Conservation (phyloP, 2,797 vertebrate genomes). For the Leptodactylus fallax region DNA sequence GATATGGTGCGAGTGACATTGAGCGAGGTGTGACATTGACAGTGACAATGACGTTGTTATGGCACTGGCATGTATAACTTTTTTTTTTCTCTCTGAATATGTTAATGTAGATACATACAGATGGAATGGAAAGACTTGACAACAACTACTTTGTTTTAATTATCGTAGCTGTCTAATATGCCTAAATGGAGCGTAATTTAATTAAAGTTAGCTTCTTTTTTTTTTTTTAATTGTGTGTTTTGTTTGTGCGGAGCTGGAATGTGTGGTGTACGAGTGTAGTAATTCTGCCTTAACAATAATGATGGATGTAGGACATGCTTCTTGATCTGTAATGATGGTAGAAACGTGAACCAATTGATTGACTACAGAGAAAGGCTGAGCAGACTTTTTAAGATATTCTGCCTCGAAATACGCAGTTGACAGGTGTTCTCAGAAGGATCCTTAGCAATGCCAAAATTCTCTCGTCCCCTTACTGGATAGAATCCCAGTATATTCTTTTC, state of each 20-base stretch:
- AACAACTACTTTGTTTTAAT: slow-evolving; percentile 1
- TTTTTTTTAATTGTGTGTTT: background rate
- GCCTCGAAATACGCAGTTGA: background rate
- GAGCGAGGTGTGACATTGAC: slow-evolving; percentile 31
- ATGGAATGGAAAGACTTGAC: slow-evolving; percentile 11
- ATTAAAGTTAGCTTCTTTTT: background rate
- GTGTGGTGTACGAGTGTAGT: background rate
- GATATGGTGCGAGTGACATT: slow-evolving; percentile 20
- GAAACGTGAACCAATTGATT: background rate
- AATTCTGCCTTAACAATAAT: background rate
- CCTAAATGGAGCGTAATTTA: slow-evolving; percentile 10
- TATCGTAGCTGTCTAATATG: background rate
- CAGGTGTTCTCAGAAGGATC: background rate
- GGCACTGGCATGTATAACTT: background rate
- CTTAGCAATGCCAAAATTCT: background rate
- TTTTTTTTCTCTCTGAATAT: background rate
- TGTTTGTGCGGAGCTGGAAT: background rate
- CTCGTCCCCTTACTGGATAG: too few species aligned
- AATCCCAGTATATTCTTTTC: too few species aligned
- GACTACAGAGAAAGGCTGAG: background rate
- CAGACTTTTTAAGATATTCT: background rate
- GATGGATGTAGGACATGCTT: background rate
- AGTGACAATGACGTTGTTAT: slow-evolving; percentile 10
- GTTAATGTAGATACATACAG: background rate
- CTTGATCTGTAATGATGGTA: slow-evolving; percentile 5